Base-by-base conservation (phyloP, 2,113 vertebrate genomes). In the Lynx canadensis region DNA sequence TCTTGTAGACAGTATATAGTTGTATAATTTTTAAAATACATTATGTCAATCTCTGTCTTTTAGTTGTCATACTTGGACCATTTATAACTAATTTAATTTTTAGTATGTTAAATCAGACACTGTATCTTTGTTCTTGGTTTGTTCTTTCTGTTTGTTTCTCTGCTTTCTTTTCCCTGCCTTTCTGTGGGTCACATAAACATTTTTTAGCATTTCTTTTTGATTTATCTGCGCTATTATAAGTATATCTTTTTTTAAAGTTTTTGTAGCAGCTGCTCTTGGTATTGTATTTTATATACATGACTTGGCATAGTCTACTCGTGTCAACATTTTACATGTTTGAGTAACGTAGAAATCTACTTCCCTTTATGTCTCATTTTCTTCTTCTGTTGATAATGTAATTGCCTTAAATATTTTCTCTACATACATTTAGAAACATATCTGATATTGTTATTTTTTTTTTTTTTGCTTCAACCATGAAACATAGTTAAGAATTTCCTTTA, bases 401-500 rank as follows among this genome's bases (percentile, higher is more conserved):
- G n/a, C 6, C 21, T 74, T 82, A 74, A 74, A 52, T 89, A 74
- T 76, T 73, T 89, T 79, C 18, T 83, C 57, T 90, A 19, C 2
- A 33, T 73, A 41, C 23, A 76, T 83, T 83, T 76, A 76, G 19
- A 90, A 76, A 29, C 33, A 33, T 74, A 41, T 65, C 55, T 83
- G 29, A 45, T 55, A 66, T 76, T 16, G 23, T 65, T 48, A 80
- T 71, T 83, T 41, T n/a, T 82, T 82, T n/a, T 82, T 82, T 65
- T 89, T 89, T 82, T 66, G 21, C 57, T 90, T 83, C 29, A 90
- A 55, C 16, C 13, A 65, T 76, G 21, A 89, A 76, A 23, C 36
- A 45, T 94, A 66, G n/a, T 95, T 90, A 76, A 65, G 68, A 41
- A 83, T 52, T 95, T 90, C n/a, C 68, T 73, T 95, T 10, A 90